These are phyloP conservation scores for Drosophila chauvacae DNA, from an alignment of 1,140 invertebrate species.

Conservation along the genomic window DNA sequence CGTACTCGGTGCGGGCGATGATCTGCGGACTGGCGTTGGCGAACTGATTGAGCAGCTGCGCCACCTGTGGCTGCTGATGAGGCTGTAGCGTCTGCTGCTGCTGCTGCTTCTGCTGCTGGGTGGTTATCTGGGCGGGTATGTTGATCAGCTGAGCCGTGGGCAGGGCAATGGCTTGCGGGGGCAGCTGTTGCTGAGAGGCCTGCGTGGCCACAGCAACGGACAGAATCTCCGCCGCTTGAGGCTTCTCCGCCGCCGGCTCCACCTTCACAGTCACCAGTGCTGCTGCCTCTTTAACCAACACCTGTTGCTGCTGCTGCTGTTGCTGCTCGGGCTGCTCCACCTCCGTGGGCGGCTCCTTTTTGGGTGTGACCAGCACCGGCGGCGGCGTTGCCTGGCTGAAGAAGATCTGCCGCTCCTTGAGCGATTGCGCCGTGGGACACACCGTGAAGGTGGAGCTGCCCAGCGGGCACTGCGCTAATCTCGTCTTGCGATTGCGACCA, in stretches of 20 bases:
- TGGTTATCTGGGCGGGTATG: slow-evolving; percentile 70
- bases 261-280: slow-evolving; percentile 29
- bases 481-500: slow-evolving; percentile 52
- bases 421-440: slow-evolving; percentile 27
- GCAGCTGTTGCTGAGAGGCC: slow-evolving; percentile 7
- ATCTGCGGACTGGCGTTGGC: slow-evolving; percentile 59
- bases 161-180: slow-evolving; percentile 29
- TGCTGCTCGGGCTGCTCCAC: slow-evolving; percentile 3
- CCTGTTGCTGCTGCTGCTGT: neutral
- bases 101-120: slow-evolving; percentile 51
- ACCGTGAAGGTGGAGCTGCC: slow-evolving; percentile 63
- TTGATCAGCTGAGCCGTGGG: slow-evolving; percentile 58
- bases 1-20: slow-evolving; percentile 60
- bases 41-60: slow-evolving; percentile 68
- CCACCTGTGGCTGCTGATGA: slow-evolving; percentile 43
- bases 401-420: slow-evolving; percentile 52
- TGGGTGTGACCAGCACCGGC: slow-evolving; percentile 42
- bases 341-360: slow-evolving; percentile 18
- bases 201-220: slow-evolving; percentile 13
- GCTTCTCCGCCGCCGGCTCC: slow-evolving; percentile 35
- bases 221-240: slow-evolving; percentile 15
- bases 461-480: slow-evolving; percentile 29
- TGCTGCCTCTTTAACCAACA: slow-evolving; percentile 9
- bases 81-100: slow-evolving; percentile 32
- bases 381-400: slow-evolving; percentile 56